phyloP scores from a whole-genome alignment of 2,797 vertebrate species.

The Pristis pectinata region DNA sequence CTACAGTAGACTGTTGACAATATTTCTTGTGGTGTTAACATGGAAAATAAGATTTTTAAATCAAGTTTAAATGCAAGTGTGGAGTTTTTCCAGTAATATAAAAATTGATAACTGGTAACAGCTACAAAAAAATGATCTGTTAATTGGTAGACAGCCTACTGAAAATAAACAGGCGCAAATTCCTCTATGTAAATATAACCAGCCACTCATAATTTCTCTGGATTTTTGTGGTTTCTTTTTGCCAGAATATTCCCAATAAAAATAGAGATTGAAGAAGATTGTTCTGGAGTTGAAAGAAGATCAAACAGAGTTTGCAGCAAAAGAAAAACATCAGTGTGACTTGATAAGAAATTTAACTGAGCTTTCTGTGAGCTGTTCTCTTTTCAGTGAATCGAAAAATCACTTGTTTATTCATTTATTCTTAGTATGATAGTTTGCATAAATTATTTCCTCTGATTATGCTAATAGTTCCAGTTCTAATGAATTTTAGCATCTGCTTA shows the following conservation, averaged over 20 bases:
- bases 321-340: neutral
- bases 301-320: neutral
- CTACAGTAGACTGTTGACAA: neutral
- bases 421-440: slow-evolving; percentile 24
- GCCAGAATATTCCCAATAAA: neutral
- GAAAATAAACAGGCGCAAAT: neutral
- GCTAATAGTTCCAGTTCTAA: neutral
- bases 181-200: neutral
- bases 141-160: neutral
- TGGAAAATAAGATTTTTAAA: neutral
- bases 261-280: neutral
- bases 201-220: neutral
- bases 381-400: slow-evolving; percentile 16
- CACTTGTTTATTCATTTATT: slow-evolving; percentile 4
- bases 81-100: neutral
- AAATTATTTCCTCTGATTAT: slow-evolving; percentile 34
- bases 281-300: neutral
- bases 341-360: neutral
- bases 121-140: neutral
- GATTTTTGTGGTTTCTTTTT: neutral
- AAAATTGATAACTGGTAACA: neutral
- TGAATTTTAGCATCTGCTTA: slow-evolving; percentile 17
- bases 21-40: neutral
- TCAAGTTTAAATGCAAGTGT: neutral
- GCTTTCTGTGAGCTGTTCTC: slow-evolving; percentile 8